These are phyloP conservation scores for Drosophila subpulchrella DNA, from an alignment of 1,140 invertebrate species.

Conservation along the genomic window DNA sequence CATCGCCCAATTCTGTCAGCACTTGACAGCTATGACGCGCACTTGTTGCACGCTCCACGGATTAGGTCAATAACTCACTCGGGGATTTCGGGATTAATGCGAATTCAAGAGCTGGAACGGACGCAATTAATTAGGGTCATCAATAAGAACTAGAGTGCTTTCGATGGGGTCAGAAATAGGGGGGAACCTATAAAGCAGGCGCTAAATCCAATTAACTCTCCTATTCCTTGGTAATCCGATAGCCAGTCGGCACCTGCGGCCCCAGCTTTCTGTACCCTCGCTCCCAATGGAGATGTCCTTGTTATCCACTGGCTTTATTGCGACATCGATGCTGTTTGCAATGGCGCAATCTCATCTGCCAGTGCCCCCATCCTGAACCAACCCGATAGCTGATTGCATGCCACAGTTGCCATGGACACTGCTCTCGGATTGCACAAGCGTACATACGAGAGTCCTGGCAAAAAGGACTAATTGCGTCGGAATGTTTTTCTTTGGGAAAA, in stretches of 20 bases:
- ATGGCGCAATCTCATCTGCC: constrained; percentile 43
- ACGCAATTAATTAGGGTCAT: constrained; percentile 51
- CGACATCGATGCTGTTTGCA: constrained; percentile 48
- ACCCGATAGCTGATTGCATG: constrained; percentile 32
- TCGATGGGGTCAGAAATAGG: constrained; percentile 10
- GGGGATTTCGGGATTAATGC: constrained; percentile 20
- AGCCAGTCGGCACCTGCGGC: constrained; percentile 32
- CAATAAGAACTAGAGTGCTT: constrained; percentile 27
- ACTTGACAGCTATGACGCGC: constrained; percentile 36
- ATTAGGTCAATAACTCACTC: constrained; percentile 11
- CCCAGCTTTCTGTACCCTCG: background rate
- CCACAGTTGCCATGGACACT: constrained; percentile 38
- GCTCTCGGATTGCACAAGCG: constrained; percentile 33
- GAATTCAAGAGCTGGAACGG: constrained; percentile 24
- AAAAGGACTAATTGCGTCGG: constrained; percentile 24
- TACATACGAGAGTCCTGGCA: background rate
- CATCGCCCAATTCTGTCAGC: constrained; percentile 17
- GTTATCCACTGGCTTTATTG: constrained; percentile 39
- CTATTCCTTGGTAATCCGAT: constrained; percentile 45
- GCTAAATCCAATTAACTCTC: constrained; percentile 64
- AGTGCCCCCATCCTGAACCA: constrained; percentile 1
- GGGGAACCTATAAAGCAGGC: constrained; percentile 44
- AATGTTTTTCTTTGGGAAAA: constrained; percentile 3
- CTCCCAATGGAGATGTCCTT: constrained; percentile 3
- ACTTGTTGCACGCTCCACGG: constrained; percentile 40